Conservation (phyloP, 2,113 vertebrate species). For the Sisor rabdophorus region DNA sequence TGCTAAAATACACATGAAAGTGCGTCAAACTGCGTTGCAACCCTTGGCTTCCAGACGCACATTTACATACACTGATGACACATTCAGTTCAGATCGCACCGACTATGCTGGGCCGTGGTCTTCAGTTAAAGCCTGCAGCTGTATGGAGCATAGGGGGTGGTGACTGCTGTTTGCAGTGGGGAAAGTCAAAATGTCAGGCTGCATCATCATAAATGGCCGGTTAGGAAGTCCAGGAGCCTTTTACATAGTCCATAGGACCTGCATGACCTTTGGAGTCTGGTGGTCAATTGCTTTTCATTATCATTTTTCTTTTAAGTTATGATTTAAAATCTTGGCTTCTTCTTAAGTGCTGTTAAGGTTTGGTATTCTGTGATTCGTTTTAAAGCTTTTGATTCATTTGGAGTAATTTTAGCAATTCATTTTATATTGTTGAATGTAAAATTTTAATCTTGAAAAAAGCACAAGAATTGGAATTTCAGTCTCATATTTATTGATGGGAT, state of each 20-base stretch:
- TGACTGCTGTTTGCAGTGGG: background rate
- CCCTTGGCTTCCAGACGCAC: conserved; percentile 26
- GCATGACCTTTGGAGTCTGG: background rate
- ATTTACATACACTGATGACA: conserved; percentile 36
- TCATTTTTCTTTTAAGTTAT: too few species aligned
- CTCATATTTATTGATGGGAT: background rate
- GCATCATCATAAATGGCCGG: conserved; percentile 6
- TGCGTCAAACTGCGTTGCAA: conserved; percentile 9
- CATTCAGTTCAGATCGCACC: conserved; percentile 22
- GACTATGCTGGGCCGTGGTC: conserved; percentile 23
- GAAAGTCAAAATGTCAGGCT: conserved; percentile 9
- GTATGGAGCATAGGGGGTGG: conserved; percentile 1
- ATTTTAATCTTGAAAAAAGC: too few species aligned
- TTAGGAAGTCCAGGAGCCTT: background rate
- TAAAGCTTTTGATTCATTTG: too few species aligned
- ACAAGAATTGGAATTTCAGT: too few species aligned
- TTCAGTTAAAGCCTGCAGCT: conserved; percentile 51
- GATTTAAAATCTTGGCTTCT: too few species aligned
- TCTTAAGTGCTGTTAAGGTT: background rate
- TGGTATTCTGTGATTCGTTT: too few species aligned
- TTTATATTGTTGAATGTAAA: too few species aligned
- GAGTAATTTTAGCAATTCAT: too few species aligned
- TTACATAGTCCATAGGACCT: background rate
- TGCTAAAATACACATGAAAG: conserved; percentile 22
- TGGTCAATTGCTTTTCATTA: background rate